Evolutionary conservation across 2,113 vertebrate species (phyloP).

Genomic region (Myrmophylax atrothorax): DNA sequence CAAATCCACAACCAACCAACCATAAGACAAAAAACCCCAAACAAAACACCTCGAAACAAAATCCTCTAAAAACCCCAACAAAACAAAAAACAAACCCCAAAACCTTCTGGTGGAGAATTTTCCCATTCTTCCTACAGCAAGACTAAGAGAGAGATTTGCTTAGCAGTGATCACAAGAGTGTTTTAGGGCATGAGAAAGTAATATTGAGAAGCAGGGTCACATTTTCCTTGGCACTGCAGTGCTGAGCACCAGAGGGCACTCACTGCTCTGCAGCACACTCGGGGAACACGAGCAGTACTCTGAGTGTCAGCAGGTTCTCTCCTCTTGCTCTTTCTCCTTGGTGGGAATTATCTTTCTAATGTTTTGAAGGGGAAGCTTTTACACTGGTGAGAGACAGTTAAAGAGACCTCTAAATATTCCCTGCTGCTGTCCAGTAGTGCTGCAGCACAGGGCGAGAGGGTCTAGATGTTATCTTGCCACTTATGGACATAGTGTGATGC

Average conservation of each 20-base stretch:
- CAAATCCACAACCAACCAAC: neutral
- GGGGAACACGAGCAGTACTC: neutral
- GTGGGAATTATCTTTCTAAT: neutral
- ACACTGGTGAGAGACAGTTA: neutral
- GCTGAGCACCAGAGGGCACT: conserved; percentile 50
- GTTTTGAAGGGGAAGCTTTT: neutral
- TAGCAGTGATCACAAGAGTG: neutral
- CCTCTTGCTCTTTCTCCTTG: neutral
- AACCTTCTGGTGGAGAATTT: neutral
- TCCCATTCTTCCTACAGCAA: neutral
- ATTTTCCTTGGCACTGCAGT: neutral
- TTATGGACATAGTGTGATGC: neutral
- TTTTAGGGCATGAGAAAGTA: neutral
- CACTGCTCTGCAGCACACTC: neutral
- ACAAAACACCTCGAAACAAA: neutral
- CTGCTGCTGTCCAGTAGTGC: neutral
- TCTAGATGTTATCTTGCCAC: neutral
- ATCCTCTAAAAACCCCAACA: neutral
- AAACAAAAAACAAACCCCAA: neutral
- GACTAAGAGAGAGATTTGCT: neutral
- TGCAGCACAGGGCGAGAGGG: neutral
- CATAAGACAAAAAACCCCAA: neutral
- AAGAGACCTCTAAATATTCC: neutral
- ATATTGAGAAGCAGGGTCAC: neutral
- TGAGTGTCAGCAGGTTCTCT: neutral